Conservation (phyloP, 1,140 invertebrate genomes). For the Drosophila miranda region DNA sequence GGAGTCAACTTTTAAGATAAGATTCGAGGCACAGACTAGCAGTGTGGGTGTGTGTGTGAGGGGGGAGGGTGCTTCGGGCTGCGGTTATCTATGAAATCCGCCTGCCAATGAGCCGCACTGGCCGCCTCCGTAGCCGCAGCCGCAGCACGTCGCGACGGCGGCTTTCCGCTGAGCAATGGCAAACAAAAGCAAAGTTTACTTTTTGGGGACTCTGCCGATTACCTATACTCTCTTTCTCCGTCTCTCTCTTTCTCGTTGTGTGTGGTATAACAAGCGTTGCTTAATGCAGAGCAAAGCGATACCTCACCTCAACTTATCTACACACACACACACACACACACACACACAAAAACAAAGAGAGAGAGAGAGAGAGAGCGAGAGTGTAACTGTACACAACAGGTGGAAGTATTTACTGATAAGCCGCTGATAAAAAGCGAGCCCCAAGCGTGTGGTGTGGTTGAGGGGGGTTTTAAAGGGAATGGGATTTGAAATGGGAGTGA, state of each 20-base stretch:
- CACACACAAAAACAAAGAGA: constrained; percentile 27
- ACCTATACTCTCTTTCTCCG: neutral
- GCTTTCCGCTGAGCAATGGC: constrained; percentile 67
- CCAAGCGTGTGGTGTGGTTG: neutral
- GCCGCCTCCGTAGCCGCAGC: constrained; percentile 14
- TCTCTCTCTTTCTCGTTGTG: neutral
- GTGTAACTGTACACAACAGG: constrained; percentile 55
- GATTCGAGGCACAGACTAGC: constrained; percentile 61
- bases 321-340: constrained; percentile 23
- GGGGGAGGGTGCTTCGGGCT: constrained; percentile 13
- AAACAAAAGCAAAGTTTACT: constrained; percentile 56
- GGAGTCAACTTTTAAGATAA: constrained; percentile 78
- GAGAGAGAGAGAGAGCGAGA: neutral
- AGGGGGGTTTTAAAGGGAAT: neutral
- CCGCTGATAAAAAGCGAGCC: constrained; percentile 67
- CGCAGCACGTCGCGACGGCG: constrained; percentile 2
- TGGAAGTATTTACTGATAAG: constrained; percentile 80
- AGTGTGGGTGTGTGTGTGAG: constrained; percentile 15
- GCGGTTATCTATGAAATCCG: constrained; percentile 73
- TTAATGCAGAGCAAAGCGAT: constrained; percentile 46
- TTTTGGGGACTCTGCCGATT: constrained; percentile 34
- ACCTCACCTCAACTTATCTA: constrained; percentile 65
- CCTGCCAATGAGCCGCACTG: constrained; percentile 50
- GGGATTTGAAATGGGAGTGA: constrained; percentile 22
- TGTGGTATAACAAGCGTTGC: constrained; percentile 52